Evolutionary conservation across 2,797 vertebrate species (phyloP).

Genomic region (Mormyrus proboscirostris): DNA sequence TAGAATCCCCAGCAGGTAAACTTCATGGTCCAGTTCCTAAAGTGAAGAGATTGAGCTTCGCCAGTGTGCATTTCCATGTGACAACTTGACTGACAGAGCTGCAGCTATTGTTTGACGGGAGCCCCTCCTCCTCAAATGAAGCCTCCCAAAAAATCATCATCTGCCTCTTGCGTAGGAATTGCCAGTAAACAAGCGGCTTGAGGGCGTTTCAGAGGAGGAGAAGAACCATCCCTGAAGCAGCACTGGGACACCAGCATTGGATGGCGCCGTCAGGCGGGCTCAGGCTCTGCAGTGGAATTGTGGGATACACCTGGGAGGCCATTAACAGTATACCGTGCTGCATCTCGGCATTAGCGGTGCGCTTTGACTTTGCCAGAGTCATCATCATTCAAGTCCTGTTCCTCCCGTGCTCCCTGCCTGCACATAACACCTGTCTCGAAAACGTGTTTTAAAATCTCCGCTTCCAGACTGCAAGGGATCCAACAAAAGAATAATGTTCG

Average conservation of each 20-base stretch:
- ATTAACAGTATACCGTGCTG: background rate
- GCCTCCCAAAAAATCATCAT: background rate
- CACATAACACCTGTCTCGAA: background rate
- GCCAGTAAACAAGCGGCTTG: background rate
- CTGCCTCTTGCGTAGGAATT: background rate
- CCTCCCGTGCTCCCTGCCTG: background rate
- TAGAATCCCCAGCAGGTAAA: background rate
- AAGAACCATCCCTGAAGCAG: background rate
- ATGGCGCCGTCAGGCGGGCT: background rate
- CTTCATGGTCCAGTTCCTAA: background rate
- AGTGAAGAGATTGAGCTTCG: background rate
- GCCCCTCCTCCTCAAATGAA: background rate
- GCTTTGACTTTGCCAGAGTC: conserved; percentile 12
- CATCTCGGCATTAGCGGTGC: background rate
- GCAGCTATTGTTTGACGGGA: background rate
- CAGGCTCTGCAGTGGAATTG: background rate
- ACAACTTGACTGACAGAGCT: background rate
- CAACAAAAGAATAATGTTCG: background rate
- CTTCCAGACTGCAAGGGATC: background rate
- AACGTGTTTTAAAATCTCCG: background rate
- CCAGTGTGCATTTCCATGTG: background rate
- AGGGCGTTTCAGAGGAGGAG: background rate
- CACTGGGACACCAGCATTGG: background rate
- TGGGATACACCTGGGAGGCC: background rate
- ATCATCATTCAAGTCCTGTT: background rate